Evolutionary conservation across 2,797 vertebrate species (phyloP), one percentile per base, ranked within the genome.

Genomic region (Gadopsis bispinosus): DNA sequence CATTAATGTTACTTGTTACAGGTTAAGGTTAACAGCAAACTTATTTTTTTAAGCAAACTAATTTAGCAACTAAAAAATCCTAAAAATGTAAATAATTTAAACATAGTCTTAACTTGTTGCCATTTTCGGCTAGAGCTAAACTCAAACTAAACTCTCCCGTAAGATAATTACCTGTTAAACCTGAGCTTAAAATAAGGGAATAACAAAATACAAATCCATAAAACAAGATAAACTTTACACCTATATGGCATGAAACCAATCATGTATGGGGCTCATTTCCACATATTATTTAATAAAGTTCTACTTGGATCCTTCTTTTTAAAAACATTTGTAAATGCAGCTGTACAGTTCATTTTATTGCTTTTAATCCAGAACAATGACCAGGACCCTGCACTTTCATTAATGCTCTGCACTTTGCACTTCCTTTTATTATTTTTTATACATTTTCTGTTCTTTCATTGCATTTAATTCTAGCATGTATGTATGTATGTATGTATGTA

Each of bases 161-260:
- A 41, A 50, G 19, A 7, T 48, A n/a, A 64, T 13, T 17, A 17
- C 48, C 33, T 37, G 2, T 11, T 8, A 47, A 13, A 4, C 13
- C 45, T 1, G 7, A 33, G 5, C 12, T 45, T 14, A 79, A 73
- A 73, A 79, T 73, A 73, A 55, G 29, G 6, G 16, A 29, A 45
- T 13, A n/a, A 47, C 29, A 26, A 73, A 67, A 68, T 59, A 50
- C 26, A 70, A 70, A 62, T 17, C 43, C 26, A 63, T 4, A 17
- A 53, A 45, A 19, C 20, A 37, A 39, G 54, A 41, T 13, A 29
- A 47, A 17, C 12, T 3, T 10, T 2, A 33, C 50, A 37, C 20
- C 4, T 41, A 22, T 20, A n/a, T 22, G 31, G 29, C 9, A 26
- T 50, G 1, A 50, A 39, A 14, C 33, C 17, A 60, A 37, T 11